A percentile compares a stretch with the other conserved stretches of the same genome.
These are phyloP conservation scores for Cichlasoma orientale DNA, from an alignment of 2,797 vertebrate species.

Conservation along the genomic window DNA sequence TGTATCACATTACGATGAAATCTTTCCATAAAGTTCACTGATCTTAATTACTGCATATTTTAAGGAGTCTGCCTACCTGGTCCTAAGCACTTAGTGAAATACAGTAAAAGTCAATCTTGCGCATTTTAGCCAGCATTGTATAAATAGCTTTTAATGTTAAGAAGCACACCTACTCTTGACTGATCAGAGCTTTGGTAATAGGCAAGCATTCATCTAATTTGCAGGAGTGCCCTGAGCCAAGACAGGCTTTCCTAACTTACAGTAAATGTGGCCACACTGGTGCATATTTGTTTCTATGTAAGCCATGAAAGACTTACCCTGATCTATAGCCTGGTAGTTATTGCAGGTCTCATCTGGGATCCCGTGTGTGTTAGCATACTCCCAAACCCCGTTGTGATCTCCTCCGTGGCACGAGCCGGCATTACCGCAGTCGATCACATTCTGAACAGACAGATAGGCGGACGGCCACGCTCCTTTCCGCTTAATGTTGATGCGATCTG, in stretches of 20 bases:
- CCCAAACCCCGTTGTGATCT: constrained; percentile 88
- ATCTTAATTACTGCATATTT: not conserved
- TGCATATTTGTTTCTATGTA: too few species aligned
- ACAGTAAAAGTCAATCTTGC: not conserved
- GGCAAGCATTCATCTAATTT: not conserved
- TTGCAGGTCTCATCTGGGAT: constrained; percentile 98
- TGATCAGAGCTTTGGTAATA: not conserved
- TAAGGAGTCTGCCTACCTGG: not conserved
- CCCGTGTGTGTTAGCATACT: constrained; percentile 86
- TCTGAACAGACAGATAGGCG: constrained; percentile 91
- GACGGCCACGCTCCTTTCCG: constrained; percentile 92
- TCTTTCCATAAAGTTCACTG: not conserved
- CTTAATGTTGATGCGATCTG: constrained; percentile 96
- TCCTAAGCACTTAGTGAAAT: not conserved
- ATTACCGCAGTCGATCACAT: constrained; percentile 88
- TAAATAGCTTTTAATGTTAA: not conserved
- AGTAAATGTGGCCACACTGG: not conserved
- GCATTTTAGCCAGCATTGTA: not conserved
- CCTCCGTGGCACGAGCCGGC: constrained; percentile 91
- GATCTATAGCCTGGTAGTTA: constrained; percentile 98
- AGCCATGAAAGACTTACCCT: constrained; percentile 68
- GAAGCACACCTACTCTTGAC: not conserved
- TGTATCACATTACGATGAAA: not conserved
- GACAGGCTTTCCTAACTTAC: not conserved
- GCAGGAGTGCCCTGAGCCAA: not conserved